phyloP scores from a whole-genome alignment of 1,140 invertebrate species.

The Brachionus koreanus region DNA sequence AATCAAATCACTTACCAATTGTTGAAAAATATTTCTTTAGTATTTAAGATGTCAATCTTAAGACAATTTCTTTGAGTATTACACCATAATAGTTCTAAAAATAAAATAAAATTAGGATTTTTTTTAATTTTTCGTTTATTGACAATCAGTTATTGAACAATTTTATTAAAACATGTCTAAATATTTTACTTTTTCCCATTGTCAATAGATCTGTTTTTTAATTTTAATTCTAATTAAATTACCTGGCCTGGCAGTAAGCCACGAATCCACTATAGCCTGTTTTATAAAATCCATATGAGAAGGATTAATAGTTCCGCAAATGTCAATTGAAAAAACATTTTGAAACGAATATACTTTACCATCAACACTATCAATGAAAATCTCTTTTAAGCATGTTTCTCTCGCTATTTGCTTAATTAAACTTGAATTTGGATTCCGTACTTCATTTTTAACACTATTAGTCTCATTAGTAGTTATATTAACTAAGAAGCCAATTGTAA shows the following conservation, averaged over 20 bases:
- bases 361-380: background rate
- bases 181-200: no score
- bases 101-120: background rate
- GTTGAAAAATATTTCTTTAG: background rate
- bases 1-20: background rate
- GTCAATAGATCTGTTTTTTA: background rate
- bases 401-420: background rate
- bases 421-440: background rate
- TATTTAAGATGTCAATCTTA: background rate
- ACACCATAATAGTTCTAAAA: background rate
- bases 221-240: background rate
- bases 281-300: background rate
- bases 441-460: conserved; percentile 16
- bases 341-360: background rate
- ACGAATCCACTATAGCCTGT: background rate
- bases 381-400: background rate
- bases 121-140: no score
- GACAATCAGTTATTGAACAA: no score
- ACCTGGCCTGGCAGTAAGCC: conserved; percentile 6
- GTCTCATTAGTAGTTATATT: conserved; percentile 4
- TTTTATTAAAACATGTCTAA: no score
- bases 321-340: background rate
- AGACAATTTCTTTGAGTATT: background rate
- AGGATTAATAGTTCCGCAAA: background rate
- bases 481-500: background rate